Evolutionary conservation across 2,797 vertebrate species (phyloP).

Genomic region (Microctenopoma steveboyesi): DNA sequence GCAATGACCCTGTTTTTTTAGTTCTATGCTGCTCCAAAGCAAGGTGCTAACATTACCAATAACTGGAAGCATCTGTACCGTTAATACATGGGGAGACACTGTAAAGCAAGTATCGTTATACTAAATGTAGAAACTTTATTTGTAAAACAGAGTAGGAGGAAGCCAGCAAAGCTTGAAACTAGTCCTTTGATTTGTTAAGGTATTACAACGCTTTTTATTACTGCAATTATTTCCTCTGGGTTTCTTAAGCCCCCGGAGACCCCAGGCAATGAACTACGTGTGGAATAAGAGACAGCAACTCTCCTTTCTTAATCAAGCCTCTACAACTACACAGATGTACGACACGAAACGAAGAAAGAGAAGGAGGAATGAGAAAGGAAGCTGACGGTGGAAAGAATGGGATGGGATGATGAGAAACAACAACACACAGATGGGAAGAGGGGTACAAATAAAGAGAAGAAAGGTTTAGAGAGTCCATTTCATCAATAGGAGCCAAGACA

Average conservation of each 20-base stretch:
- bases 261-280: constrained; percentile 29
- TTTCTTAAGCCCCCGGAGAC: constrained; percentile 55
- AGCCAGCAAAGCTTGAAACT: constrained; percentile 26
- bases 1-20: neutral
- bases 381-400: constrained; percentile 21
- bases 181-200: constrained; percentile 41
- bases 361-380: constrained; percentile 30
- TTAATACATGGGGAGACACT: constrained; percentile 12
- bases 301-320: constrained; percentile 35
- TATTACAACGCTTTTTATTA: constrained; percentile 54
- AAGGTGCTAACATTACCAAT: neutral
- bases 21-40: neutral
- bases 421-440: constrained; percentile 39
- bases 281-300: constrained; percentile 14
- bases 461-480: constrained; percentile 32
- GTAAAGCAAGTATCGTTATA: constrained; percentile 19
- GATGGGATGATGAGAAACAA: constrained; percentile 28
- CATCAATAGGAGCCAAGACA: constrained; percentile 9
- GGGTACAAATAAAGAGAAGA: constrained; percentile 11
- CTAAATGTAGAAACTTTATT: constrained; percentile 50
- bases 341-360: constrained; percentile 21
- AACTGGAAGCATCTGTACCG: constrained; percentile 1
- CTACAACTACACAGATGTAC: constrained; percentile 42
- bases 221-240: constrained; percentile 44
- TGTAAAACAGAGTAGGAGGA: constrained; percentile 36